These are phyloP conservation scores for Semibalanus balanoides DNA, from an alignment of 1,140 invertebrate species.

Conservation along the genomic window DNA sequence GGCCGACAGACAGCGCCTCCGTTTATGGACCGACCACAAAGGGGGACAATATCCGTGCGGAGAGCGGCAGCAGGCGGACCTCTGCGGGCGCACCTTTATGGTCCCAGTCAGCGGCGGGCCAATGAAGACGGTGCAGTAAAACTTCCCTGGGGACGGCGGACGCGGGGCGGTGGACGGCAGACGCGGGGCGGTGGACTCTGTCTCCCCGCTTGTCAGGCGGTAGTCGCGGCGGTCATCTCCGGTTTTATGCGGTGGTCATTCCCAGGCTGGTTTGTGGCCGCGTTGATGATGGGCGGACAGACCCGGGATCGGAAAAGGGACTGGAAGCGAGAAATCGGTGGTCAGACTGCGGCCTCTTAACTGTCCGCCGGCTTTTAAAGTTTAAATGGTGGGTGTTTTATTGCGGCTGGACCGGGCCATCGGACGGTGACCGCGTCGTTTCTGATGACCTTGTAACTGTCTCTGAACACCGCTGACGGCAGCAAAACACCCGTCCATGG, in stretches of 20 bases:
- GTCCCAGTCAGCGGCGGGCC: not conserved
- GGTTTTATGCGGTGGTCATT: not conserved
- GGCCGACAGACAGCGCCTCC: no score
- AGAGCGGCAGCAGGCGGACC: not conserved
- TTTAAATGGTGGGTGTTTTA: not conserved
- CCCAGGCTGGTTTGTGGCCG: no score
- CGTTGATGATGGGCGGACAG: not conserved
- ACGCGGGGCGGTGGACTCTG: no score
- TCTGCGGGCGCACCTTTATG: not conserved
- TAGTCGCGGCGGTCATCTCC: no score
- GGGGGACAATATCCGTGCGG: not conserved
- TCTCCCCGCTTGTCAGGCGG: no score
- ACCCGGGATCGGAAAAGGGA: not conserved
- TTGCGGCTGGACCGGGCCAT: not conserved
- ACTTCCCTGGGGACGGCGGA: not conserved
- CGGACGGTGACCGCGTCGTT: no score
- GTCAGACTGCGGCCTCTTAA: not conserved
- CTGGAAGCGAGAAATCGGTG: not conserved
- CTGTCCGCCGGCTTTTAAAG: not conserved
- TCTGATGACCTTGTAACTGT: no score
- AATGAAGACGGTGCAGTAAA: not conserved
- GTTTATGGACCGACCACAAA: not conserved
- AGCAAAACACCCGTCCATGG: no score
- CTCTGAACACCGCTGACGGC: no score
- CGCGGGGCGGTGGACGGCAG: not conserved